Conservation (phyloP, 1,140 invertebrate genomes). For the Zaprionus ghesquierei region DNA sequence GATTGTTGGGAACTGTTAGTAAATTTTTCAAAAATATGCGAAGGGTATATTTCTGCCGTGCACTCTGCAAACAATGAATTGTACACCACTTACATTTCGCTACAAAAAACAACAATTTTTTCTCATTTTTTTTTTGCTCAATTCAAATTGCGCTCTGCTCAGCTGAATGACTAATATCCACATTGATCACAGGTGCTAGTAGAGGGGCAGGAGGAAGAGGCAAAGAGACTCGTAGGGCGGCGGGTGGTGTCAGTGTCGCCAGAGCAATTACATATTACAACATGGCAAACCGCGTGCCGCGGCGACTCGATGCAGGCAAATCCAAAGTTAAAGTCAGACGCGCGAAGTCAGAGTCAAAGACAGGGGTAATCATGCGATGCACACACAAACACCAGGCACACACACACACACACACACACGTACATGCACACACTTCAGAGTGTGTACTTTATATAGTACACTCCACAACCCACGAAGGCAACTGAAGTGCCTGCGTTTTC, state of each 20-base stretch:
- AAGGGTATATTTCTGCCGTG: too few species aligned
- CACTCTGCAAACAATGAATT: too few species aligned
- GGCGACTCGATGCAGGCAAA: constrained; percentile 12
- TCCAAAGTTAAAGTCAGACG: constrained; percentile 33
- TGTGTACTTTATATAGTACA: constrained; percentile 29
- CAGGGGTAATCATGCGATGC: constrained; percentile 42
- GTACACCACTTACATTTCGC: too few species aligned
- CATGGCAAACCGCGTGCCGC: constrained; percentile 5
- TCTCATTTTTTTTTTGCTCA: constrained; percentile 37
- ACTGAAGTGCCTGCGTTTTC: constrained; percentile 56
- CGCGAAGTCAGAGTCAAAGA: constrained; percentile 3
- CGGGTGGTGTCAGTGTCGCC: constrained; percentile 35
- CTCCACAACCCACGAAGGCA: constrained; percentile 63
- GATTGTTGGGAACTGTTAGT: too few species aligned
- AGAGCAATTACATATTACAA: constrained; percentile 43
- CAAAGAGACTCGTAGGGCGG: not conserved
- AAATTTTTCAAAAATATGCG: too few species aligned
- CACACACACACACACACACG: constrained; percentile 1
- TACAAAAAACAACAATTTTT: constrained; percentile 31
- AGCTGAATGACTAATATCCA: constrained; percentile 63
- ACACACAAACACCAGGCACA: constrained; percentile 42
- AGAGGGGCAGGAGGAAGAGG: not conserved
- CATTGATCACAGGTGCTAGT: constrained; percentile 26
- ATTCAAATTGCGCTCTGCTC: constrained; percentile 57
- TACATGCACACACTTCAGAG: not conserved